phyloP scores from a whole-genome alignment of 2,888 invertebrate species.

The Apamea sordens region DNA sequence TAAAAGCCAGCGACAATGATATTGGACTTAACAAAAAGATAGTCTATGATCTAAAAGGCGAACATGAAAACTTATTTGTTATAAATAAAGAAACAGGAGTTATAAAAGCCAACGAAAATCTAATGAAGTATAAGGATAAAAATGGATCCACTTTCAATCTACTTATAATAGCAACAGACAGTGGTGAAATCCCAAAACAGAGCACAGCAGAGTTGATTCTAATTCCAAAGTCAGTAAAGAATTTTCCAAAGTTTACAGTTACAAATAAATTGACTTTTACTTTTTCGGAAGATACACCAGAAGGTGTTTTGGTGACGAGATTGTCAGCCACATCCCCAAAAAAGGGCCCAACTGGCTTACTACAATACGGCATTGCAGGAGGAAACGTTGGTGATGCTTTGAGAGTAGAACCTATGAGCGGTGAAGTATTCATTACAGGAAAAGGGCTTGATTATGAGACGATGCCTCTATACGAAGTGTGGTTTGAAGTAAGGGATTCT shows the following conservation, averaged over 20 bases:
- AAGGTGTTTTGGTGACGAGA: constrained; percentile 94
- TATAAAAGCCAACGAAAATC: constrained; percentile 93
- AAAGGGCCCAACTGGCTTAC: constrained; percentile 92
- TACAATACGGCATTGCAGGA: constrained; percentile 97
- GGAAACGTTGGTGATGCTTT: constrained; percentile 97
- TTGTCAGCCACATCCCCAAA: constrained; percentile 95
- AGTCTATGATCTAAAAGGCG: constrained; percentile 94
- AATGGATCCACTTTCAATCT: constrained; percentile 92
- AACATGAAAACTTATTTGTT: constrained; percentile 94
- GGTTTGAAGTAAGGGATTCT: constrained; percentile 97
- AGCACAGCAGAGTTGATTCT: constrained; percentile 94
- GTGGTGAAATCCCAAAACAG: constrained; percentile 92
- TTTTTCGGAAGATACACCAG: constrained; percentile 94
- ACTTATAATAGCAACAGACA: constrained; percentile 95
- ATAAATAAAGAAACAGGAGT: constrained; percentile 96
- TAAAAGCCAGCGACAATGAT: constrained; percentile 96
- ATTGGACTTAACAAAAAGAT: constrained; percentile 95
- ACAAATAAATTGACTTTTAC: constrained; percentile 93
- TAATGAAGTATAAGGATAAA: constrained; percentile 89
- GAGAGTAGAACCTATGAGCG: constrained; percentile 94
- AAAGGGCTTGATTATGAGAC: constrained; percentile 96
- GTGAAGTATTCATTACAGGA: constrained; percentile 94
- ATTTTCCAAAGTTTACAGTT: constrained; percentile 95
- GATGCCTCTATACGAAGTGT: constrained; percentile 95
- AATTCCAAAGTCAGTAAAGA: constrained; percentile 93